These are phyloP conservation scores for Rattus norvegicus DNA, from an alignment of 2,113 vertebrate species.

Conservation along the genomic window DNA sequence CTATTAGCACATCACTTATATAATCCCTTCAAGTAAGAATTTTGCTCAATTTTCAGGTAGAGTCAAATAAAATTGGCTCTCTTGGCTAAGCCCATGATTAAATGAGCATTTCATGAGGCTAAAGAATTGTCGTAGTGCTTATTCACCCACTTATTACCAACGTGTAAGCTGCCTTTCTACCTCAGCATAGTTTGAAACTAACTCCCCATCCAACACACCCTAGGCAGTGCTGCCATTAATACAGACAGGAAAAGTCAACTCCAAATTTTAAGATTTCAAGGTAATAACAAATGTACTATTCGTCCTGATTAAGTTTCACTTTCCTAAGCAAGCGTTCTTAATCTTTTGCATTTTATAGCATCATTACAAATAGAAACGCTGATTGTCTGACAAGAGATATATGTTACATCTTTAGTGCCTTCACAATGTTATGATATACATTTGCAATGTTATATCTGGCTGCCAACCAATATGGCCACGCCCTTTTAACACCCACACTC, in stretches of 20 bases:
- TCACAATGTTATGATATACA: background rate
- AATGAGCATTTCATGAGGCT: background rate
- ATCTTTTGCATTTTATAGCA: constrained; percentile 50
- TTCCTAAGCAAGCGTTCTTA: constrained; percentile 46
- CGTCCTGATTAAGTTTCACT: constrained; percentile 26
- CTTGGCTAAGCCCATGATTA: background rate
- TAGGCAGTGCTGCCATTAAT: background rate
- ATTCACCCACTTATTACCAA: background rate
- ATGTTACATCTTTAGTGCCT: background rate
- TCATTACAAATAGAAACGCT: background rate
- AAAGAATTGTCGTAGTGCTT: background rate
- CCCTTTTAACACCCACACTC: background rate
- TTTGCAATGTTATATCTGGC: background rate
- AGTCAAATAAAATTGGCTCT: constrained; percentile 13
- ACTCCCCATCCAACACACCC: background rate
- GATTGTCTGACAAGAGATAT: background rate
- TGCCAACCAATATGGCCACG: background rate
- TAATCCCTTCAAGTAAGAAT: constrained; percentile 38
- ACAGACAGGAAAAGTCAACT: constrained; percentile 1
- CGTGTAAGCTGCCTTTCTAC: constrained; percentile 17
- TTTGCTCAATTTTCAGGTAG: constrained; percentile 29
- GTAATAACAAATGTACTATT: constrained; percentile 33
- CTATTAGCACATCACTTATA: constrained; percentile 28
- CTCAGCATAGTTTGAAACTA: constrained; percentile 26
- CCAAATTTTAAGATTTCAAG: constrained; percentile 27